A percentile compares a stretch with the other conserved stretches of the same genome.
These are phyloP conservation scores for Phrynocephalus vlangalii DNA, from an alignment of 2,797 vertebrate genomes.

Conservation along the genomic window DNA sequence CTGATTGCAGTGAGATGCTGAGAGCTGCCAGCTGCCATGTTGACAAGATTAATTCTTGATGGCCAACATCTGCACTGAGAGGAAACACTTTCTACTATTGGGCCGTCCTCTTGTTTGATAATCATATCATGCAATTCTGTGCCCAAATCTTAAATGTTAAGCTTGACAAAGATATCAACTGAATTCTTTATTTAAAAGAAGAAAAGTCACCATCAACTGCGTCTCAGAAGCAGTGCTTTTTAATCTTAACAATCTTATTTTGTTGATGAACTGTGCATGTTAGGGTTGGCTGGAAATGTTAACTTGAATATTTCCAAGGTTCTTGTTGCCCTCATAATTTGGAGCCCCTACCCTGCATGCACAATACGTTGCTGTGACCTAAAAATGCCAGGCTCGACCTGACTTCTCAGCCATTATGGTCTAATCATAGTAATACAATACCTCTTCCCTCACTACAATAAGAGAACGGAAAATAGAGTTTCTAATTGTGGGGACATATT, in stretches of 20 bases:
- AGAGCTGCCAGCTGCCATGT: neutral
- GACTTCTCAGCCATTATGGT: conserved; percentile 61
- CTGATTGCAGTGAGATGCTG: neutral
- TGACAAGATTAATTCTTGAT: neutral
- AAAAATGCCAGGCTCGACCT: conserved; percentile 69
- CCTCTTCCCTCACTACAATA: conserved; percentile 47
- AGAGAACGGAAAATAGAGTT: conserved; percentile 37
- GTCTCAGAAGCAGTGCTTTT: conserved; percentile 1
- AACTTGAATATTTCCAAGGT: conserved; percentile 42
- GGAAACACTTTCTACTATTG: neutral
- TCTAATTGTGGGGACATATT: conserved; percentile 54
- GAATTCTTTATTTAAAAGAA: neutral
- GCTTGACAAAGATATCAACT: neutral
- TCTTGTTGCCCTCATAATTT: conserved; percentile 43
- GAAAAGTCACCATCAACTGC: neutral
- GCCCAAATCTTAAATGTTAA: neutral
- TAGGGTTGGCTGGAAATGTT: conserved; percentile 23
- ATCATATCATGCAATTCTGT: neutral
- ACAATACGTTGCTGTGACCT: conserved; percentile 64
- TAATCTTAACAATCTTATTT: conserved; percentile 47
- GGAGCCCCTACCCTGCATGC: neutral
- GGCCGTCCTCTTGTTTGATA: neutral
- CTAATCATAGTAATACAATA: conserved; percentile 69
- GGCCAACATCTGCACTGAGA: neutral
- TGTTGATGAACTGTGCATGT: conserved; percentile 15